A percentile compares a stretch with the other conserved stretches of the same genome.
These are phyloP conservation scores for Catocala nupta DNA, from an alignment of 2,888 invertebrate genomes.

Conservation along the genomic window DNA sequence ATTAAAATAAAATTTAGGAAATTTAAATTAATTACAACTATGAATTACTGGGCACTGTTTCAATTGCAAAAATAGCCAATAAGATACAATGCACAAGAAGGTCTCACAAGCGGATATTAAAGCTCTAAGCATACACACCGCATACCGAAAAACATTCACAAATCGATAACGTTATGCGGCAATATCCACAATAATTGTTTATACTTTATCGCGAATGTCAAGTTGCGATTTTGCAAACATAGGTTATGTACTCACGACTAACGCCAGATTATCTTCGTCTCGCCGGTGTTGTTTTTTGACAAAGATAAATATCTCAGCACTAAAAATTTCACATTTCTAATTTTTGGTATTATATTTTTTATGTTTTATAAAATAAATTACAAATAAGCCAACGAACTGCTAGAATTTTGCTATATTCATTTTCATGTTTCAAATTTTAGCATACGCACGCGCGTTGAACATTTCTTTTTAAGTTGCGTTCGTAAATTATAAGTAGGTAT, in stretches of 20 bases:
- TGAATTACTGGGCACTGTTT: conserved; percentile 4
- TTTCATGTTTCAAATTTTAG: conserved; percentile 78
- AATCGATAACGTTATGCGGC: conserved; percentile 79
- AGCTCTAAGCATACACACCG: conserved; percentile 57
- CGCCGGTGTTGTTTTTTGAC: conserved; percentile 63
- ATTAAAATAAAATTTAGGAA: conserved; percentile 17
- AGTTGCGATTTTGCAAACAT: conserved; percentile 46
- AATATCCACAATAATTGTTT: conserved; percentile 54
- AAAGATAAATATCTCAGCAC: conserved; percentile 54
- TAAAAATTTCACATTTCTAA: conserved; percentile 79
- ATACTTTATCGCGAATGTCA: conserved; percentile 43
- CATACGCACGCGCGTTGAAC: conserved; percentile 69
- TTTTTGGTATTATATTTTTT: conserved; percentile 54
- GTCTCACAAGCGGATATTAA: conserved; percentile 28
- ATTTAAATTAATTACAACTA: conserved; percentile 14
- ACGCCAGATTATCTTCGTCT: conserved; percentile 62
- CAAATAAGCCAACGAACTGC: conserved; percentile 57
- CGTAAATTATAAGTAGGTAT: conserved; percentile 21
- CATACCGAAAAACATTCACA: conserved; percentile 62
- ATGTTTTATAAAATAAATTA: conserved; percentile 52
- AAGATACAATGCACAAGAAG: conserved; percentile 25
- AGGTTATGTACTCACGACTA: conserved; percentile 75
- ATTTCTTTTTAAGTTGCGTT: conserved; percentile 52
- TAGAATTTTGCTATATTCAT: conserved; percentile 75
- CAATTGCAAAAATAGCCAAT: conserved; percentile 30